Evolutionary conservation across 2,888 invertebrate species (phyloP).

Genomic region (Hirtodrosophila duncani): DNA sequence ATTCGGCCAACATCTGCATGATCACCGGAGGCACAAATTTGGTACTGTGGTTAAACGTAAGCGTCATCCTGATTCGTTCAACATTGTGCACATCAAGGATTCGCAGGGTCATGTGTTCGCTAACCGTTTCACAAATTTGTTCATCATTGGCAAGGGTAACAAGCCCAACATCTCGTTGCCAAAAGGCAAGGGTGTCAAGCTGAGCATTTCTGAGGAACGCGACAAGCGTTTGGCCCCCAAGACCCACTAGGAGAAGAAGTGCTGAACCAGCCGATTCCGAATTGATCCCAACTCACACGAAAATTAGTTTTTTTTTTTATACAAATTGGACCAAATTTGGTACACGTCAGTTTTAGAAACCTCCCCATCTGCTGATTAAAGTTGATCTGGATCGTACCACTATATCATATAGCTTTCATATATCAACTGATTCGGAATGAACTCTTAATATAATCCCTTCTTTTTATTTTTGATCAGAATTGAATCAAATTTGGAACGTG

Average conservation of each 20-base stretch:
- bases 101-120: slow-evolving; percentile 98
- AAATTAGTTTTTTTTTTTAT: too few species aligned
- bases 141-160: slow-evolving; percentile 98
- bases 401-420: too few species aligned
- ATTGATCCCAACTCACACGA: too few species aligned
- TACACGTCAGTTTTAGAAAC: too few species aligned
- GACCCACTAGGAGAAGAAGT: slow-evolving; percentile 76
- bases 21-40: slow-evolving; percentile 99
- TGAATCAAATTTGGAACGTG: too few species aligned
- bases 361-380: too few species aligned
- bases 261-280: too few species aligned
- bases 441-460: too few species aligned
- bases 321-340: too few species aligned
- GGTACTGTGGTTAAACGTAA: slow-evolving; percentile 97
- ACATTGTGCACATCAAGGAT: slow-evolving; percentile 99
- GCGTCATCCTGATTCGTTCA: slow-evolving; percentile 99
- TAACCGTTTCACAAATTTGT: slow-evolving; percentile 97
- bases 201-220: slow-evolving; percentile 98
- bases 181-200: slow-evolving; percentile 96
- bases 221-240: slow-evolving; percentile 97
- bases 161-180: slow-evolving; percentile 99
- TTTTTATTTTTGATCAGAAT: too few species aligned
- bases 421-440: too few species aligned
- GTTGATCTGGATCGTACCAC: too few species aligned
- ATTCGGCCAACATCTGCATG: slow-evolving; percentile 98